Percentiles rank a stretch among this genome's conserved stretches.
phyloP scores from a whole-genome alignment of 37 sponge, comb jelly and placozoan species.

The Diacarnus erythraeanus region DNA sequence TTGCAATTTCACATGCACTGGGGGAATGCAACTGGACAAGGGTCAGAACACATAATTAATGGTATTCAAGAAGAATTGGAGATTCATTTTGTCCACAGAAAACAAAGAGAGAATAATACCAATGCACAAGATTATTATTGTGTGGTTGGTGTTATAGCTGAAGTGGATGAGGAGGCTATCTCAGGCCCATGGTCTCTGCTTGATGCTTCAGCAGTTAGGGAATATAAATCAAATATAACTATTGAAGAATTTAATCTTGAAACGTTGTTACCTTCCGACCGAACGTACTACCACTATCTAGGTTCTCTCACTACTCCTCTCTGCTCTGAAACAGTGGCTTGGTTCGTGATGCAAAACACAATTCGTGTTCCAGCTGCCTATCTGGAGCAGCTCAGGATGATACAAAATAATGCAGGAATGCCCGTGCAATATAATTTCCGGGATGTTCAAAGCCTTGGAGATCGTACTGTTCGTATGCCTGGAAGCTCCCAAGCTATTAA shows the following conservation, averaged over 20 bases:
- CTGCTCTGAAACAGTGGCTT: conserved; percentile 59
- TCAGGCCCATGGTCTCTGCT: conserved; percentile 20
- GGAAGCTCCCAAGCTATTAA: too few relatives aligned
- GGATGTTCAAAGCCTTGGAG: conserved; percentile 8
- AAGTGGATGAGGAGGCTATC: background rate
- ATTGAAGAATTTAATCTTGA: background rate
- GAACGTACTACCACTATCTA: conserved; percentile 51
- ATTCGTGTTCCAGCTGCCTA: conserved; percentile 25
- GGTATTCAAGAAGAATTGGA: conserved; percentile 15
- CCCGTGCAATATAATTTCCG: background rate
- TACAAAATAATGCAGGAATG: background rate
- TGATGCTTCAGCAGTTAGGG: background rate
- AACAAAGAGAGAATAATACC: background rate
- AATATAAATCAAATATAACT: background rate
- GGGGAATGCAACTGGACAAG: conserved; percentile 28
- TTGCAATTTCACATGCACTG: conserved; percentile 70
- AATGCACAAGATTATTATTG: background rate
- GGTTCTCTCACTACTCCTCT: conserved; percentile 71
- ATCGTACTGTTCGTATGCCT: conserved; percentile 15
- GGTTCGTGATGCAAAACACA: conserved; percentile 56
- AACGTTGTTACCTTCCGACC: conserved; percentile 33
- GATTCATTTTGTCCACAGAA: conserved; percentile 52
- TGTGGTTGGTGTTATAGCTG: conserved; percentile 42
- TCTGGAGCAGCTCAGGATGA: conserved; percentile 17
- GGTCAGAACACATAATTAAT: conserved; percentile 53